A percentile compares a stretch with the other conserved stretches of the same genome.
These are phyloP conservation scores for Falco rusticolus DNA, from an alignment of 2,797 vertebrate genomes.

Conservation along the genomic window DNA sequence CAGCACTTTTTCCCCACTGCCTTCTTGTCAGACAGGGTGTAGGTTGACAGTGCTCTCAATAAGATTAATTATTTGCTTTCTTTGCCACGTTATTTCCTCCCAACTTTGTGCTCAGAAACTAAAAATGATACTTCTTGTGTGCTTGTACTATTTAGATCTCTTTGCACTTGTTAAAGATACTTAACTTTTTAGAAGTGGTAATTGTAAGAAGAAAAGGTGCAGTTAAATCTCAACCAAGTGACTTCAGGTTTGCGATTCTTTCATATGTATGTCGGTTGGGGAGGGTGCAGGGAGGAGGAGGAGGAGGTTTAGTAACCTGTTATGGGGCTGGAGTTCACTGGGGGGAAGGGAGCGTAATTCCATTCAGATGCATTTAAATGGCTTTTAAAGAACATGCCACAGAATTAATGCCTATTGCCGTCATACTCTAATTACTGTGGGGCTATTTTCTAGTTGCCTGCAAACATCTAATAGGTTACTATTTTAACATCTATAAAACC, in stretches of 20 bases:
- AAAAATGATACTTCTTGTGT: background rate
- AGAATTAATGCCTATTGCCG: background rate
- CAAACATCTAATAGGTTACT: background rate
- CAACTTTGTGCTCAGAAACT: rapidly evolving
- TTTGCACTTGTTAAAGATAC: background rate
- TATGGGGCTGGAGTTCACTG: background rate
- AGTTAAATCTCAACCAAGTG: background rate
- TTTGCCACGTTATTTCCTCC: background rate
- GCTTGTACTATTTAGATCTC: background rate
- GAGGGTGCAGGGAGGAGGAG: background rate
- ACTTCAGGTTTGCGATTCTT: background rate
- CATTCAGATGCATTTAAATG: slow-evolving; percentile 11
- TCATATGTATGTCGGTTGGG: background rate
- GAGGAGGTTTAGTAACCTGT: background rate
- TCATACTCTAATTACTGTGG: background rate
- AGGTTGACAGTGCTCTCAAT: background rate
- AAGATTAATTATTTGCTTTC: background rate
- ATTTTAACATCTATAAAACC: background rate
- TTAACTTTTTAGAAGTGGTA: background rate
- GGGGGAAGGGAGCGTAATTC: background rate
- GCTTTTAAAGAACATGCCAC: slow-evolving; percentile 5
- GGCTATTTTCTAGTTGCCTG: background rate
- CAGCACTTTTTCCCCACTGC: background rate
- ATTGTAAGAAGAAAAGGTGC: background rate
- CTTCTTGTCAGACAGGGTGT: background rate